A percentile compares a stretch with the other conserved stretches of the same genome.
These are phyloP conservation scores for Caenorhabditis zanzibari DNA, from an alignment of 2,888 invertebrate species.

Conservation along the genomic window DNA sequence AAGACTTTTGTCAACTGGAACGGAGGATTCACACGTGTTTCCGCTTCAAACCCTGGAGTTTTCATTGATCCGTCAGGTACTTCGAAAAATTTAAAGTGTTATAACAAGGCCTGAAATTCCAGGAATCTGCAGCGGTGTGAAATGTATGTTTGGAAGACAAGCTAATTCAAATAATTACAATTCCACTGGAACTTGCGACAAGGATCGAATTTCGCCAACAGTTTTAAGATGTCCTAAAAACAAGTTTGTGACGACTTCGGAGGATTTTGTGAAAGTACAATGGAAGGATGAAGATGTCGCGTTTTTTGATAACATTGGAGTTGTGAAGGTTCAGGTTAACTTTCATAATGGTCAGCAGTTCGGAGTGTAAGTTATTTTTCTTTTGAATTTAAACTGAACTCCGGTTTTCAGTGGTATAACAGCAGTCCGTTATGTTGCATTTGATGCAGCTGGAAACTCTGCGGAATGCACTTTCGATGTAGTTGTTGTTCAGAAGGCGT, in stretches of 20 bases:
- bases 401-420: slow-evolving; percentile 60
- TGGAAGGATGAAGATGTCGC: slow-evolving; percentile 52
- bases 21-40: slow-evolving; percentile 51
- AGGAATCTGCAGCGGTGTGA: slow-evolving; percentile 58
- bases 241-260: neutral
- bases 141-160: slow-evolving; percentile 60
- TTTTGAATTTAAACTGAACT: neutral
- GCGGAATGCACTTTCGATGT: slow-evolving; percentile 66
- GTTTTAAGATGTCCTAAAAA: slow-evolving; percentile 48
- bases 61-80: slow-evolving; percentile 61
- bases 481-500: slow-evolving; percentile 41
- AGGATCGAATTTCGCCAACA: slow-evolving; percentile 58
- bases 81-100: neutral
- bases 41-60: slow-evolving; percentile 54
- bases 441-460: slow-evolving; percentile 66
- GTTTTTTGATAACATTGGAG: slow-evolving; percentile 65
- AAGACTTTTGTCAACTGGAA: slow-evolving; percentile 44
- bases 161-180: slow-evolving; percentile 40
- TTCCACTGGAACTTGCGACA: slow-evolving; percentile 50
- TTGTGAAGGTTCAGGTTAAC: slow-evolving; percentile 31
- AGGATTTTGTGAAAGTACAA: slow-evolving; percentile 36
- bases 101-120: neutral
- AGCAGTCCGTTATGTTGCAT: slow-evolving; percentile 62
- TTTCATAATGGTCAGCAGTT: slow-evolving; percentile 64
- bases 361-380: slow-evolving; percentile 37